Conservation (phyloP, 1,140 invertebrate species). For the Anastatus disparis region DNA sequence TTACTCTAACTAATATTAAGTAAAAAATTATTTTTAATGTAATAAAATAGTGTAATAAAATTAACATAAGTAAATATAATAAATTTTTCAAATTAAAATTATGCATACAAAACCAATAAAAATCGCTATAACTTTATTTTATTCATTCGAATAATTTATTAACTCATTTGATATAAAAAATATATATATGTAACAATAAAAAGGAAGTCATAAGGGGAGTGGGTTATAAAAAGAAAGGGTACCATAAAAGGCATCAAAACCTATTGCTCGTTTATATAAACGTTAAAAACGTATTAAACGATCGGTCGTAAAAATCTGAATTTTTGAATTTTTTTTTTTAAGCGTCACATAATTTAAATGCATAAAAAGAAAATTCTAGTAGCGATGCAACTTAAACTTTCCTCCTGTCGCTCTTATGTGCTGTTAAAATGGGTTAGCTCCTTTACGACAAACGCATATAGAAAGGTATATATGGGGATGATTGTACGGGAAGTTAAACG, state of each 20-base stretch:
- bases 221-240: conserved; percentile 32
- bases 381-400: too few species aligned
- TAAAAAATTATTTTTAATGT: too few species aligned
- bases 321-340: conserved; percentile 34
- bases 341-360: conserved; percentile 39
- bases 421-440: conserved; percentile 31
- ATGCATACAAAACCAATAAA: background rate
- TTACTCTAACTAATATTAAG: too few species aligned
- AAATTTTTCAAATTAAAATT: background rate
- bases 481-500: background rate
- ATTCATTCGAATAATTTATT: conserved; percentile 21
- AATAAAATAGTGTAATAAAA: too few species aligned
- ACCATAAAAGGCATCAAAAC: conserved; percentile 33
- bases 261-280: conserved; percentile 26
- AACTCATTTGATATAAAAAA: conserved; percentile 29
- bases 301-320: conserved; percentile 42
- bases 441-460: conserved; percentile 9
- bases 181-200: conserved; percentile 3
- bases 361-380: conserved; percentile 20
- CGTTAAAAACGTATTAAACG: conserved; percentile 38
- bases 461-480: background rate
- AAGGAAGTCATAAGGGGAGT: background rate
- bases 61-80: too few species aligned
- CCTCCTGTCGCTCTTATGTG: too few species aligned
- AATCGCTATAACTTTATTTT: background rate